Evolutionary conservation across 2,113 vertebrate species (phyloP), one percentile per base, ranked within the genome.

Genomic region (Xenotilapia flavipinnis): DNA sequence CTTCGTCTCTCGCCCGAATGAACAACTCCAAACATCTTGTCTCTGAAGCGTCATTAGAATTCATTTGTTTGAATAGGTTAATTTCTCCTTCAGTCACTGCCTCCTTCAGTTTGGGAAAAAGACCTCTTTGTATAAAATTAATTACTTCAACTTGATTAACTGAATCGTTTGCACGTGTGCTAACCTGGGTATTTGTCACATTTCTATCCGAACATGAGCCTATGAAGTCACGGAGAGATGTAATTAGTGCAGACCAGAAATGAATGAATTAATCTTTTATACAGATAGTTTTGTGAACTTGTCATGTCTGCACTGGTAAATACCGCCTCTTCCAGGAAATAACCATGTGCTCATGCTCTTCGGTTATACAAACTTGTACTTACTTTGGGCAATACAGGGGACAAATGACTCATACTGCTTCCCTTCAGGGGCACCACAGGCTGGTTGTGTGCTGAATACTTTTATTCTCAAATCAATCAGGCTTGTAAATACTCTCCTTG

Each of bases 61-160:
- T 87, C 83, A 88, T 94, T 92, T 89, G 81, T 91, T 93, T 92
- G 83, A 92, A 94, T 79, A 77, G 83, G 42, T 92, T 86, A 31
- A 28, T 77, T 90, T 84, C 42, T 84, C 85, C 82, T 82, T 83
- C 62, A 45, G 65, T 38, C 80, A 54, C 77, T 82, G 70, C 45
- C 80, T 45, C 77, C 83, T 79, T 23, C 42, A 81, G 53, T 80
- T 81, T 26, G 23, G 31, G 81, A 31, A 28, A 82, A 75, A 84
- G 11, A 65, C 28, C 70, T 56, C 86, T 88, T 89, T 80, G 68
- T 85, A 47, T 86, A 82, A 86, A 77, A 23, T 82, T 21, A 47
- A 77, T 90, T 79, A 75, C 82, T 45, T 70, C 73, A 86, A 79
- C 68, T 88, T 82, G 49, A 83, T 58, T 90, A 45, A 77, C 73